Conservation (phyloP, 2,113 vertebrate species). For the Spizaetus ornatus region DNA sequence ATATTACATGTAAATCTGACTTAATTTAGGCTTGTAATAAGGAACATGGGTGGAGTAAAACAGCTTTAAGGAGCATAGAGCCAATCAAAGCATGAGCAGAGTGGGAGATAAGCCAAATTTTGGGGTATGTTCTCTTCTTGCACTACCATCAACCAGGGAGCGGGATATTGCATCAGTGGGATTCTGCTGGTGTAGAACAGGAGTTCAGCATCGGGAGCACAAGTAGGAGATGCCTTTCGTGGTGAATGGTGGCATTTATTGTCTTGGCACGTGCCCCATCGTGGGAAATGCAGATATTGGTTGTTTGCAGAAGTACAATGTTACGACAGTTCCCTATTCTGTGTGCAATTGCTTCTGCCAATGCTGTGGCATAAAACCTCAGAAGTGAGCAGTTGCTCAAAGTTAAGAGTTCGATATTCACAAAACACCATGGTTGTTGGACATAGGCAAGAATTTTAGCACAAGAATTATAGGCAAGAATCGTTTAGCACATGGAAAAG, state of each 20-base stretch:
- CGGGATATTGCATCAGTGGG: not conserved
- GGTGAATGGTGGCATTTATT: not conserved
- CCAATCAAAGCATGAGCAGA: not conserved
- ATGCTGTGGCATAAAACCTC: not conserved
- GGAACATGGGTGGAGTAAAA: not conserved
- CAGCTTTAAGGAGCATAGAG: constrained; percentile 40
- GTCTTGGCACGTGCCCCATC: not conserved
- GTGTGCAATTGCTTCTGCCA: not conserved
- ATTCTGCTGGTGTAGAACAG: not conserved
- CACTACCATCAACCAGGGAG: not conserved
- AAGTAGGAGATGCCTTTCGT: not conserved
- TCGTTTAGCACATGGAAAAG: not conserved
- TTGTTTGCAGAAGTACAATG: not conserved
- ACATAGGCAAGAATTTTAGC: not conserved
- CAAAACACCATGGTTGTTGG: not conserved
- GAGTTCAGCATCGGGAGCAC: not conserved
- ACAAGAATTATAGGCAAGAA: not conserved
- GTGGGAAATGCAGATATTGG: not conserved
- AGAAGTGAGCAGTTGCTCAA: not conserved
- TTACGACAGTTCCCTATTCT: not conserved
- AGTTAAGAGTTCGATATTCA: not conserved
- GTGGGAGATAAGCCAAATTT: constrained; percentile 4
- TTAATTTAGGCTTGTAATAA: not conserved
- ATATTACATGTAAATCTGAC: not conserved
- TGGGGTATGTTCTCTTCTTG: not conserved